Conservation (phyloP, 2,797 vertebrate genomes). For the Amphiprion clarkii region DNA sequence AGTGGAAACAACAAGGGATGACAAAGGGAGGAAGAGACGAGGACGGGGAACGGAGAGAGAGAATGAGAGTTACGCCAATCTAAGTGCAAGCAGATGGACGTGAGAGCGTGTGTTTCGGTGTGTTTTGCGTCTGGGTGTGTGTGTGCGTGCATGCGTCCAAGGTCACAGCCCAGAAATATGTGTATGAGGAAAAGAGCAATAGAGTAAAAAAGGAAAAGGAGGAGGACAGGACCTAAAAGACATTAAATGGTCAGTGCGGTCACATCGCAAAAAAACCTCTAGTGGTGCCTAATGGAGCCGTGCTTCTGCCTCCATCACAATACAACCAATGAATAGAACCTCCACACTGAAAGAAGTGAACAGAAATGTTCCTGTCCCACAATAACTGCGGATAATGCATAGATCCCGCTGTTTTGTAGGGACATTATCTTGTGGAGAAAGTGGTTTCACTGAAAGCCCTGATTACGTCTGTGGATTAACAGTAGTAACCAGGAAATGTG, state of each 20-base stretch:
- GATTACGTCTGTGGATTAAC: no score
- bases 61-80: slow-evolving; percentile 54
- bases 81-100: slow-evolving; percentile 87
- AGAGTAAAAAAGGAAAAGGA: slow-evolving; percentile 52
- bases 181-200: slow-evolving; percentile 48
- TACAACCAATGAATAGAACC: no score
- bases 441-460: no score
- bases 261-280: slow-evolving; percentile 13
- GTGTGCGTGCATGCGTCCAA: slow-evolving; percentile 54
- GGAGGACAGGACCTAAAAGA: slow-evolving; percentile 63
- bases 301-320: neutral
- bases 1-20: slow-evolving; percentile 75
- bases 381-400: no score
- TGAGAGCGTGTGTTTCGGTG: slow-evolving; percentile 32
- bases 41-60: slow-evolving; percentile 21
- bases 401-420: no score
- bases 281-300: neutral
- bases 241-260: slow-evolving; percentile 42
- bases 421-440: no score
- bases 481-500: no score
- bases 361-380: no score
- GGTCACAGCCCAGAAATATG: slow-evolving; percentile 87
- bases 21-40: slow-evolving; percentile 74
- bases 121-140: slow-evolving; percentile 30
- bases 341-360: no score